These are phyloP conservation scores for Mimachlamys varia DNA, from an alignment of 2,888 invertebrate species.

Conservation along the genomic window DNA sequence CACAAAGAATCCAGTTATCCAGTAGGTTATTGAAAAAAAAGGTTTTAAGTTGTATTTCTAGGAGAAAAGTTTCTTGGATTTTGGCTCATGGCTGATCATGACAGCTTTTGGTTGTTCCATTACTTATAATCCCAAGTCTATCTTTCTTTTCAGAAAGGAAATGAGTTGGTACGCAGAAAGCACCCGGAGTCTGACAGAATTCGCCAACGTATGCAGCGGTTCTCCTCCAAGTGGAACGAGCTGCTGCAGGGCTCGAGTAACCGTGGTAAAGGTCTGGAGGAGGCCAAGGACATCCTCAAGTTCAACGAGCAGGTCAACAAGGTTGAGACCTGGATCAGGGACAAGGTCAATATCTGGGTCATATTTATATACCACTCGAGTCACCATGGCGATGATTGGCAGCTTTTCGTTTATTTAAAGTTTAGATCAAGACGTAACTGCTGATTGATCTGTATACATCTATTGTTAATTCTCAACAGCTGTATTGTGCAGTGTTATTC, in stretches of 20 bases:
- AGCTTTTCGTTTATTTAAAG: too few species aligned
- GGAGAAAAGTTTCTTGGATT: neutral
- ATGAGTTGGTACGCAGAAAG: conserved; percentile 87
- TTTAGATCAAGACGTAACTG: too few species aligned
- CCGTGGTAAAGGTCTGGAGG: conserved; percentile 92
- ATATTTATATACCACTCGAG: neutral
- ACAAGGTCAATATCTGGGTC: conserved; percentile 88
- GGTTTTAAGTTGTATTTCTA: too few species aligned
- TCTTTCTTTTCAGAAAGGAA: conserved; percentile 82
- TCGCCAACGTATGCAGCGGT: conserved; percentile 85
- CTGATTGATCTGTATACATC: too few species aligned
- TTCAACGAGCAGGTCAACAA: conserved; percentile 98
- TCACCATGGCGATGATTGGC: neutral
- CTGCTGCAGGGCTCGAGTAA: conserved; percentile 88
- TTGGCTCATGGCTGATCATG: neutral
- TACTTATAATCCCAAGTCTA: neutral
- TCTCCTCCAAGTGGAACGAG: conserved; percentile 91
- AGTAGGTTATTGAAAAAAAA: neutral
- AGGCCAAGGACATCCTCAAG: conserved; percentile 97
- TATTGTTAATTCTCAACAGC: too few species aligned
- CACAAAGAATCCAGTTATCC: neutral
- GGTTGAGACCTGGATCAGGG: conserved; percentile 98
- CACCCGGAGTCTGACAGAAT: conserved; percentile 89
- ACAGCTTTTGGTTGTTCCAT: neutral
- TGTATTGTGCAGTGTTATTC: too few species aligned